Conservation (phyloP, 2,113 vertebrate genomes). For the Melanerpes formicivorus region DNA sequence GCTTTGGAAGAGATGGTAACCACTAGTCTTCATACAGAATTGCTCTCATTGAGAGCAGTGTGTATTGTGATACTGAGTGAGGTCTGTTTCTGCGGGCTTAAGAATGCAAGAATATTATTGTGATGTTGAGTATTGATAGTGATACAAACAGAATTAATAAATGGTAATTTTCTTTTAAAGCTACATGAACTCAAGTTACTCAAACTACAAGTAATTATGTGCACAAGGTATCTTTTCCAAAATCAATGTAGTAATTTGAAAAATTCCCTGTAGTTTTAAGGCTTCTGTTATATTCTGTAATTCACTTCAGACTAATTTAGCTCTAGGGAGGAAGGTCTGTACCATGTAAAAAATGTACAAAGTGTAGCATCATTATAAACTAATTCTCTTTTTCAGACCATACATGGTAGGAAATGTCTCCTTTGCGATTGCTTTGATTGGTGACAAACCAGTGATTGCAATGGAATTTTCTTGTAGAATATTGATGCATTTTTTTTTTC, state of each 20-base stretch:
- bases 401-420: neutral
- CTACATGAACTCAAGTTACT: neutral
- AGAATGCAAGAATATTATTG: neutral
- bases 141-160: accelerated
- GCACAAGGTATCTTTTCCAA: neutral
- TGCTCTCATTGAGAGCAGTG: neutral
- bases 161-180: neutral
- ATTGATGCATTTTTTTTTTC: neutral
- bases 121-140: neutral
- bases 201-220: neutral
- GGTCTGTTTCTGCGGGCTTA: neutral
- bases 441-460: neutral
- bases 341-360: neutral
- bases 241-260: neutral
- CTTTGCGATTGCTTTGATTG: neutral
- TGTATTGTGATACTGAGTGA: neutral
- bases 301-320: neutral
- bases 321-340: neutral
- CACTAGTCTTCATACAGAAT: accelerated
- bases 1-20: neutral
- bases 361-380: neutral
- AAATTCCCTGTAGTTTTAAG: neutral
- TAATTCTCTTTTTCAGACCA: neutral
- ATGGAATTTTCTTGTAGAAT: neutral
- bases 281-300: neutral